These are phyloP conservation scores for Hozukius guyotensis DNA, from an alignment of 2,797 vertebrate genomes.

Conservation along the genomic window DNA sequence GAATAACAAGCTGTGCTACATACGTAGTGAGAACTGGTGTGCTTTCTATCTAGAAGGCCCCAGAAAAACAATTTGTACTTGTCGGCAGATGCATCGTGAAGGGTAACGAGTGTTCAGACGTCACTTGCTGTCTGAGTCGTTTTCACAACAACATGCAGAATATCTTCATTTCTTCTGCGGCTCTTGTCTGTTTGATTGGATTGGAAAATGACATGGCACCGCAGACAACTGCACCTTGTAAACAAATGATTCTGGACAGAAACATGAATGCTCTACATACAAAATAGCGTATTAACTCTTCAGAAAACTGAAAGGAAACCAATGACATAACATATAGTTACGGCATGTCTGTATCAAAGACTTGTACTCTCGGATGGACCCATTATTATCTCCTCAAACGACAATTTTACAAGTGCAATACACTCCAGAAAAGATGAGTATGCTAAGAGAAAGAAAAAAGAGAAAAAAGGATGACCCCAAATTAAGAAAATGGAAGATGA, in stretches of 20 bases:
- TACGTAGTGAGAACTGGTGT: background rate
- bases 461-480: background rate
- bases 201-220: background rate
- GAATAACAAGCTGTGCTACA: conserved; percentile 21
- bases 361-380: background rate
- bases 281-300: background rate
- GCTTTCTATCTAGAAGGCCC: background rate
- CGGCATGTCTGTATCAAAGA: conserved; percentile 18
- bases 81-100: conserved; percentile 15
- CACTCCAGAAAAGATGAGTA: background rate
- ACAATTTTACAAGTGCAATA: background rate
- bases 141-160: conserved; percentile 9
- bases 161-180: background rate
- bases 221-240: background rate
- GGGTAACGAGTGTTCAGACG: conserved; percentile 17
- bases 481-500: background rate
- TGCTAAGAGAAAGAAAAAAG: background rate
- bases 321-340: background rate
- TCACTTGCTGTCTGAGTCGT: conserved; percentile 1
- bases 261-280: background rate
- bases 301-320: background rate
- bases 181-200: background rate
- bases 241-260: conserved; percentile 18
- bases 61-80: conserved; percentile 32
- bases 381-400: conserved; percentile 1